Base-by-base conservation (phyloP, 2,888 invertebrate genomes). In the Drosophila differens region DNA sequence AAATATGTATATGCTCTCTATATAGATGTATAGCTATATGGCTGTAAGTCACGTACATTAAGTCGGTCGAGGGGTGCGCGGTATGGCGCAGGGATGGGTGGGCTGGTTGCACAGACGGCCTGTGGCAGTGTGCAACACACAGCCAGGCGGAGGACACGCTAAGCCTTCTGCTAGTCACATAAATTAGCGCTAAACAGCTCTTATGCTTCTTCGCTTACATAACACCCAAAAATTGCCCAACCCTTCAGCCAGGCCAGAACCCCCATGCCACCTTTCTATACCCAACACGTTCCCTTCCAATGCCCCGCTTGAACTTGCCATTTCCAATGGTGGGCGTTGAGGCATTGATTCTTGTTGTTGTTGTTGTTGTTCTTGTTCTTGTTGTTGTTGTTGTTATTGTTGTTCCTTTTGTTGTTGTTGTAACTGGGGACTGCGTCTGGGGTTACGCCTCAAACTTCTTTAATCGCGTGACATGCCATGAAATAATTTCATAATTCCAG, bases 401-500 rank as follows among this genome's bases (percentile, higher is more conserved):
- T 41, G 32, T n/a, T 22, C 22, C 22, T 22, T 22, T 22, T 58
- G 19, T 37, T 71, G 30, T 39, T 65, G 28, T 51, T 61, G 51
- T 57, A 41, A 57, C 67, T 66, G 39, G 28, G 52, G 28, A 47
- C 53, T 63, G 65, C 52, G 53, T 35, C 39, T 53, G 65, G 54
- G 67, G 66, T 68, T 68, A 65, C 47, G 58, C 54, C 70, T 79
- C 61, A 41, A 68, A 79, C 82, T 78, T 82, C 84, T 75, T 80
- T 57, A 84, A 82, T 83, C 86, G 86, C 86, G 83, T 84, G 86
- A 82, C 84, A 71, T 63, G 81, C 67, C 72, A 70, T 74, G 70
- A 83, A 76, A 85, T 79, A 72, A 76, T 85, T 83, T 85, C 74
- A 83, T 83, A 83, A 82, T 83, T 85, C 79, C 79, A 75, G 82